These are phyloP conservation scores for Porites evermanni DNA, from an alignment of 92 coral and sea anemone species.

Conservation along the genomic window DNA sequence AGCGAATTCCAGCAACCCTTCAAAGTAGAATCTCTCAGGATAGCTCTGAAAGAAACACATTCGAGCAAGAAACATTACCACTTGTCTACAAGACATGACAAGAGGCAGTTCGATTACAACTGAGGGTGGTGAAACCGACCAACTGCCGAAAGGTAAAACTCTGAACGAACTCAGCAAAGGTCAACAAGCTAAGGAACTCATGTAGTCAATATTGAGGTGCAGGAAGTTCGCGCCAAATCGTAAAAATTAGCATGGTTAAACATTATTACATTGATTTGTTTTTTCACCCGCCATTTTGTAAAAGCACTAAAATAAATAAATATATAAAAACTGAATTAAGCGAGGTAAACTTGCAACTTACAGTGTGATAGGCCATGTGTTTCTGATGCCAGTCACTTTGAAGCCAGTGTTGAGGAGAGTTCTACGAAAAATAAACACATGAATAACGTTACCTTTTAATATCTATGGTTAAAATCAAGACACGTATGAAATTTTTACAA, in stretches of 20 bases:
- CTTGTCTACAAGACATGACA: neutral
- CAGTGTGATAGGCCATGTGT: conserved; percentile 95
- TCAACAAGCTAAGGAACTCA: neutral
- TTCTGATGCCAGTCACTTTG: conserved; percentile 97
- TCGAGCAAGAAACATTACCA: neutral
- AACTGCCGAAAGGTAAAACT: neutral
- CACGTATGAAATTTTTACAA: too few relatives aligned
- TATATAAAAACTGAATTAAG: too few relatives aligned
- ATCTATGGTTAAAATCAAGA: too few relatives aligned
- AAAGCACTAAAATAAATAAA: neutral
- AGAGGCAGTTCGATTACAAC: too few relatives aligned
- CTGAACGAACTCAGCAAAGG: neutral
- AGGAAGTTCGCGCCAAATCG: neutral
- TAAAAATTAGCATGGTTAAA: neutral
- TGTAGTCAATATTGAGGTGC: too few relatives aligned
- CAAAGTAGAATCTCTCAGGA: conserved; percentile 97
- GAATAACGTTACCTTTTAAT: neutral
- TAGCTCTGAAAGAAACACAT: conserved; percentile 69
- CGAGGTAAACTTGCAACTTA: conserved; percentile 38
- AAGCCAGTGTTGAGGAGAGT: conserved; percentile 94
- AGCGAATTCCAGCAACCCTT: conserved; percentile 92
- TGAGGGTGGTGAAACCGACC: neutral
- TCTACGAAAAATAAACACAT: conserved; percentile 40
- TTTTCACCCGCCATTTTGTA: neutral
- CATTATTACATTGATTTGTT: neutral